Evolutionary conservation across 2,113 vertebrate species (phyloP).

Genomic region (Caloenas nicobarica): DNA sequence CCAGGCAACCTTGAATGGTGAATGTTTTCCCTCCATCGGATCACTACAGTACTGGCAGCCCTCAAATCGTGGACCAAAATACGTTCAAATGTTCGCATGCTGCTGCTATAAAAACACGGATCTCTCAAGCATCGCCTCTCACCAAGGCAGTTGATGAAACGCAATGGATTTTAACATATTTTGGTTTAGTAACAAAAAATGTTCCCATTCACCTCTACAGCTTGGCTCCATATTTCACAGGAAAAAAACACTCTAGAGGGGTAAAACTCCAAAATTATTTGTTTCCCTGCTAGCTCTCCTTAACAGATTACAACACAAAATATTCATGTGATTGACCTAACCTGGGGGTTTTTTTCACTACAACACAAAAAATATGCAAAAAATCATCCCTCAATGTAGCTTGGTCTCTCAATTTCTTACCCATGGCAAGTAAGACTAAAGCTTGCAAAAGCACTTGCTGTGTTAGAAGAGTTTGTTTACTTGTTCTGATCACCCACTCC

Average conservation of each 20-base stretch:
- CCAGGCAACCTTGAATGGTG: not conserved
- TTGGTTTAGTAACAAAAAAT: not conserved
- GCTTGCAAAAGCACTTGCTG: not conserved
- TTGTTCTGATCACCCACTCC: not conserved
- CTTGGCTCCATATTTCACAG: not conserved
- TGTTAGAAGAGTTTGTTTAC: not conserved
- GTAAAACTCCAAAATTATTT: not conserved
- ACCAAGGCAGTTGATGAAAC: not conserved
- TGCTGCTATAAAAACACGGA: not conserved
- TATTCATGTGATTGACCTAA: not conserved
- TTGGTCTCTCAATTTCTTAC: not conserved
- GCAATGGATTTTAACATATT: not conserved
- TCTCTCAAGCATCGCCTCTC: not conserved
- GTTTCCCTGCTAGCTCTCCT: not conserved
- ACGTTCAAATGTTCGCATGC: not conserved
- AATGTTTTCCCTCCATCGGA: not conserved
- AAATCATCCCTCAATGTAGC: not conserved
- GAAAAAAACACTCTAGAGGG: not conserved
- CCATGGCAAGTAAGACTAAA: not conserved
- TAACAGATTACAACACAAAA: not conserved
- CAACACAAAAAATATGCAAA: not conserved
- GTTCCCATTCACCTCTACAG: not conserved
- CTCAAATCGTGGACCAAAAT: too few species aligned
- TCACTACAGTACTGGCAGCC: not conserved
- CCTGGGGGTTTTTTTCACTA: rapidly evolving